Base-by-base conservation (phyloP, 2,113 vertebrate genomes). In the Siniperca knerii region DNA sequence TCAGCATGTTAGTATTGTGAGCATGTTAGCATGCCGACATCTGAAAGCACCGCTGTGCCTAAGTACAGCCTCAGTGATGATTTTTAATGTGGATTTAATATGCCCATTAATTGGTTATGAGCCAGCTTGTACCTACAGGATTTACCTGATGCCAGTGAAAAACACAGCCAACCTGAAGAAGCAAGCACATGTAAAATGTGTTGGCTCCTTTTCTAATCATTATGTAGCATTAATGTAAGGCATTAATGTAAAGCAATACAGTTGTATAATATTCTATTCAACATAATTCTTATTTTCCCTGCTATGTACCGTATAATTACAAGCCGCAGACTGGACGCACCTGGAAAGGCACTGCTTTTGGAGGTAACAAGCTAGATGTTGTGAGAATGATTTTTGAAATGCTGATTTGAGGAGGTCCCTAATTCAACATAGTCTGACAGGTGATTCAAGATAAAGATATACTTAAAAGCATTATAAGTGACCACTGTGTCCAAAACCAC, bases 261-360 rank as follows among this genome's bases (percentile, higher is more conserved):
- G 23, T 13, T 29, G 5, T 44, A n/a, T 11, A 44, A 21, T 8
- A 6, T n/a, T 55, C 2, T 21, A 4, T 72, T 44, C 4, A 25
- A 9, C 25, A 42, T 69, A 11, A 61, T 18, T 29, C 29, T 40
- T n/a, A 29, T 29, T 29, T 50, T 21, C 42, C 42, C 62, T 69
- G 42, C 15, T 42, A 15, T 62, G 42, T 12, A 35, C 33, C 40
- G 58, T 62, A 0, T 23, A 16, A 33, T 35, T 66, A 35, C 20
- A 8, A 37, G 9, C 16, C 0, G 35, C 57, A 48, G 21, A 29
- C 90, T 2, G 97, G 97, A 8, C 92, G 95, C 60, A 96, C 86
- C 2, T 97, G 97, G 96, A 97, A 95, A 79, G 96, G 97, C 15
- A 96, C 94, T 0, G 10, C 97, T 25, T 97, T 97, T 83, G 97